Conservation (phyloP, 2,888 invertebrate genomes). For the Acrobasis repandana region DNA sequence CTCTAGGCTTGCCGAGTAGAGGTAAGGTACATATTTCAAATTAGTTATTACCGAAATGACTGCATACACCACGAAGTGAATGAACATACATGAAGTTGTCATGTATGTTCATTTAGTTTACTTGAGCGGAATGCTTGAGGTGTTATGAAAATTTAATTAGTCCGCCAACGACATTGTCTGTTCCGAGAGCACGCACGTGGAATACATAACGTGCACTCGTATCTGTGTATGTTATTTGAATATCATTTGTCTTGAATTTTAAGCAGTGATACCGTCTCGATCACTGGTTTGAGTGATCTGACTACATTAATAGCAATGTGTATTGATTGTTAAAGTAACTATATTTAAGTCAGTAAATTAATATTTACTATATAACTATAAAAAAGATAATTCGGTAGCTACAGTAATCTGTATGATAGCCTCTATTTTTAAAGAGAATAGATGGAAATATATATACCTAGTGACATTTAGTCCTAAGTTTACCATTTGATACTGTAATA, state of each 20-base stretch:
- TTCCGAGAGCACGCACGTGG: slow-evolving; percentile 48
- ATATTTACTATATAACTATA: neutral
- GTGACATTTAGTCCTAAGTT: too few relatives aligned
- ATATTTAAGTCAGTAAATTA: neutral
- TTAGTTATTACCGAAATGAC: too few relatives aligned
- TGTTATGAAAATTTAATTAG: slow-evolving; percentile 60
- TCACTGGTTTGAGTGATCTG: neutral
- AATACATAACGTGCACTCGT: slow-evolving; percentile 48
- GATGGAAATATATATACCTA: too few relatives aligned
- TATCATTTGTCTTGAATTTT: slow-evolving; percentile 18
- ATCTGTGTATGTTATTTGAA: slow-evolving; percentile 22
- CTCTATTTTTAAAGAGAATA: too few relatives aligned
- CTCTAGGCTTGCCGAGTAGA: too few relatives aligned
- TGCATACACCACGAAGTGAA: neutral
- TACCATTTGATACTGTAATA: too few relatives aligned
- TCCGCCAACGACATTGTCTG: slow-evolving; percentile 40
- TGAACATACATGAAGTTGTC: slow-evolving; percentile 15
- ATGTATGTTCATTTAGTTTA: slow-evolving; percentile 44
- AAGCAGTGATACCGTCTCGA: neutral
- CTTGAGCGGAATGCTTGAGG: slow-evolving; percentile 47
- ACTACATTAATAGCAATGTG: neutral
- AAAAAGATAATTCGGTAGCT: too few relatives aligned
- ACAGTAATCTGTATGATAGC: neutral
- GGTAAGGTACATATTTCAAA: too few relatives aligned
- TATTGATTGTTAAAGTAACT: neutral